A percentile compares a stretch with the other conserved stretches of the same genome.
Evolutionary conservation across 2,797 vertebrate genomes (phyloP).

Genomic region (Notoglanidium macrostoma): DNA sequence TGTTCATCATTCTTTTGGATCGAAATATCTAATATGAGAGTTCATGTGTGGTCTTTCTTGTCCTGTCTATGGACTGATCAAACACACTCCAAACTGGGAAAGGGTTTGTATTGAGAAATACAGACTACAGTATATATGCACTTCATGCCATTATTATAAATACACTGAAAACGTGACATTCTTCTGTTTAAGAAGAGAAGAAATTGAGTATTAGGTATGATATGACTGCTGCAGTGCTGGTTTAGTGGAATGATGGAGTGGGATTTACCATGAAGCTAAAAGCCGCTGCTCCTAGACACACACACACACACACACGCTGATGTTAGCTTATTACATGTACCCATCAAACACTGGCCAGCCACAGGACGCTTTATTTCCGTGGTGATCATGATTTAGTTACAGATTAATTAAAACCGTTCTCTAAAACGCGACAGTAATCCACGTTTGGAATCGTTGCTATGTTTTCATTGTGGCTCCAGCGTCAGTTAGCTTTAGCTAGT

Average conservation of each 20-base stretch:
- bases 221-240: not conserved
- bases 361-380: not conserved
- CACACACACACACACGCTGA: not conserved
- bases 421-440: not conserved
- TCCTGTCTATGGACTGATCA: not conserved
- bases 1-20: not conserved
- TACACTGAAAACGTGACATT: not conserved
- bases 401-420: not conserved
- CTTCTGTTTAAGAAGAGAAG: not conserved
- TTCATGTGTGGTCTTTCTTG: not conserved
- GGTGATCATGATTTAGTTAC: not conserved
- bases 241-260: not conserved
- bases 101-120: not conserved
- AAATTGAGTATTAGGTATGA: not conserved
- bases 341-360: not conserved
- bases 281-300: too few relatives aligned
- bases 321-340: not conserved
- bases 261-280: too few relatives aligned
- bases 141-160: not conserved
- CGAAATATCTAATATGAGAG: not conserved
- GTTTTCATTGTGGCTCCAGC: not conserved
- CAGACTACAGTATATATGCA: not conserved
- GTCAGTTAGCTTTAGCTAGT: slow-evolving; percentile 1
- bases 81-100: not conserved
- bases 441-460: not conserved